phyloP scores from a whole-genome alignment of 2,797 vertebrate genomes.

The Urosaurus nigricauda region DNA sequence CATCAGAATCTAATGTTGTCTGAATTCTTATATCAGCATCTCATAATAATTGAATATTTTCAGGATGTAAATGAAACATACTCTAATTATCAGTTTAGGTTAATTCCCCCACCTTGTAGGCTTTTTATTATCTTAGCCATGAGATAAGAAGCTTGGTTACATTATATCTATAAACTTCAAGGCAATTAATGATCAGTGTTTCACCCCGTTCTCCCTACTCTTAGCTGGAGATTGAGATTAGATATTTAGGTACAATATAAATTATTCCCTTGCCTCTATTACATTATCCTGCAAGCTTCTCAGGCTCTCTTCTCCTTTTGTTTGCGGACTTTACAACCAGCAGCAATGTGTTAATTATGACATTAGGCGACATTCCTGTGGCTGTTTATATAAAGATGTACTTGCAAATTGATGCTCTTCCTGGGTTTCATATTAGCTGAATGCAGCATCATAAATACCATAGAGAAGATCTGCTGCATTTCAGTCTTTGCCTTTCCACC shows the following conservation, averaged over 20 bases:
- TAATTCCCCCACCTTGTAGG: constrained; percentile 25
- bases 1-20: constrained; percentile 6
- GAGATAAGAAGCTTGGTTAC: constrained; percentile 45
- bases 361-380: background rate
- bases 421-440: constrained; percentile 18
- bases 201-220: constrained; percentile 4
- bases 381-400: accelerated
- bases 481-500: constrained; percentile 12
- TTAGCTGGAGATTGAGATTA: constrained; percentile 31
- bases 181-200: constrained; percentile 32
- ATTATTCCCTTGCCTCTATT: constrained; percentile 7
- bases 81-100: constrained; percentile 50
- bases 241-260: constrained; percentile 22
- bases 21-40: constrained; percentile 27
- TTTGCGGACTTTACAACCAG: constrained; percentile 24
- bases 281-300: constrained; percentile 3
- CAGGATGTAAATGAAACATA: constrained; percentile 23
- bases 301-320: constrained; percentile 27
- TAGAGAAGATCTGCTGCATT: background rate
- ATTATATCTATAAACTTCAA: constrained; percentile 35
- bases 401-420: constrained; percentile 36
- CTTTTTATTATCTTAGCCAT: constrained; percentile 32
- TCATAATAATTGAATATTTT: constrained; percentile 44
- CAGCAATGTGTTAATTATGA: constrained; percentile 26
- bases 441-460: constrained; percentile 1